These are phyloP conservation scores for Electrona antarctica DNA, from an alignment of 2,113 vertebrate species.

Conservation along the genomic window DNA sequence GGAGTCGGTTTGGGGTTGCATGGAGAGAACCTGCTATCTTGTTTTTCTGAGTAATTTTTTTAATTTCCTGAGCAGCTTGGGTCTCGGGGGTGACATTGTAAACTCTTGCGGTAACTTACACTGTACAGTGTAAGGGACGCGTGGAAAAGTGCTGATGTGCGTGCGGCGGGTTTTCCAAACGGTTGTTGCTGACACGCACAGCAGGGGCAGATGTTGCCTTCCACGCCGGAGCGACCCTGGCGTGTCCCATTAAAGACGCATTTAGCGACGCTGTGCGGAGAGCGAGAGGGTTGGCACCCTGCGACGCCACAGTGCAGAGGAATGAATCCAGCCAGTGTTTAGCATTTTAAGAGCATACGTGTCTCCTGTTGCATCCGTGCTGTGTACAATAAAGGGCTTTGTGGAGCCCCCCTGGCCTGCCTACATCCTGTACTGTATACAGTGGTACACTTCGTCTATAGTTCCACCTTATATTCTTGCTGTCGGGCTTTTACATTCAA, in stretches of 20 bases:
- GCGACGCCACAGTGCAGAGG: slow-evolving; percentile 27
- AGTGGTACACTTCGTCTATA: too few relatives aligned
- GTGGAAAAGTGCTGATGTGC: slow-evolving; percentile 24
- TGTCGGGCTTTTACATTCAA: too few relatives aligned
- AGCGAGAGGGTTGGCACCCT: background rate
- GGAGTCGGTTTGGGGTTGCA: background rate
- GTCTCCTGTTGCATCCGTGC: too few relatives aligned
- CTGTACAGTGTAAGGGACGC: background rate
- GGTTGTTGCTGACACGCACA: slow-evolving; percentile 29
- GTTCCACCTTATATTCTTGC: too few relatives aligned
- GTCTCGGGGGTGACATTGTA: slow-evolving; percentile 34
- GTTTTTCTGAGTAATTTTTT: slow-evolving; percentile 45
- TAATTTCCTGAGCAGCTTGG: slow-evolving; percentile 60
- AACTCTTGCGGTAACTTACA: slow-evolving; percentile 22
- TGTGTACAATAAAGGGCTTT: too few relatives aligned
- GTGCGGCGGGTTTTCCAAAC: slow-evolving; percentile 22
- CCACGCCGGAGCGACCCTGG: slow-evolving; percentile 21
- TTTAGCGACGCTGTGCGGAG: background rate
- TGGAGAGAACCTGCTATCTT: slow-evolving; percentile 37
- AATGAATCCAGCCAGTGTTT: slow-evolving; percentile 6
- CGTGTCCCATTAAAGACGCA: background rate
- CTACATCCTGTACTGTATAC: too few relatives aligned
- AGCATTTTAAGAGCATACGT: background rate
- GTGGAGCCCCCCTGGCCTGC: too few relatives aligned
- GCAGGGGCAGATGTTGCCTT: slow-evolving; percentile 57